A percentile compares a stretch with the other conserved stretches of the same genome.
phyloP scores from a whole-genome alignment of 2,888 invertebrate species.

The Meiosimyza platycephala region DNA sequence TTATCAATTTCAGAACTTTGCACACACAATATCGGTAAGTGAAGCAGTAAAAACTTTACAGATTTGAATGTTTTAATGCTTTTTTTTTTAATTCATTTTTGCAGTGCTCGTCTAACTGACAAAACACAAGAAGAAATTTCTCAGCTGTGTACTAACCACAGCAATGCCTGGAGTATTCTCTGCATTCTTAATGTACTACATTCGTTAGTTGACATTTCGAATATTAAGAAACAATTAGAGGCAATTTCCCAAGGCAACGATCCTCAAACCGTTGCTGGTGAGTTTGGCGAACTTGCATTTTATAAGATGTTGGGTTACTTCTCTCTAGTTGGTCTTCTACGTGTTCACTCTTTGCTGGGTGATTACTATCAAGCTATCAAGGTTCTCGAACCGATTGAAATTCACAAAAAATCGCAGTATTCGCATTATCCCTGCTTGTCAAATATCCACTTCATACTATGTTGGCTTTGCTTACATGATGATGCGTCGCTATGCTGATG shows the following conservation, averaged over 20 bases:
- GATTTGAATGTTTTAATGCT: not conserved
- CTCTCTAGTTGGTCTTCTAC: slow-evolving; percentile 92
- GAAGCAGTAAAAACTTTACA: not conserved
- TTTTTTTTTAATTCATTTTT: not conserved
- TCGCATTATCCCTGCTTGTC: slow-evolving; percentile 97
- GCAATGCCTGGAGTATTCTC: slow-evolving; percentile 97
- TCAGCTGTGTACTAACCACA: slow-evolving; percentile 79
- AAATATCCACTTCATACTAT: slow-evolving; percentile 98
- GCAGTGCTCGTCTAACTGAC: slow-evolving; percentile 76
- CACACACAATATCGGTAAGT: slow-evolving; percentile 76
- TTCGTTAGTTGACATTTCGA: slow-evolving; percentile 96
- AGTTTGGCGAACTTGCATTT: slow-evolving; percentile 94
- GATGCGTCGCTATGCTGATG: slow-evolving; percentile 99
- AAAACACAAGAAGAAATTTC: slow-evolving; percentile 85
- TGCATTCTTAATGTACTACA: slow-evolving; percentile 98
- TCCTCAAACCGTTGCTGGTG: slow-evolving; percentile 93
- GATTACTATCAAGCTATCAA: slow-evolving; percentile 99
- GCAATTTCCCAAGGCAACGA: slow-evolving; percentile 90
- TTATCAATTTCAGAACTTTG: slow-evolving; percentile 95
- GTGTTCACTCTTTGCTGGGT: slow-evolving; percentile 95
- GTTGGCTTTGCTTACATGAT: slow-evolving; percentile 99
- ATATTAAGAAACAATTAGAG: slow-evolving; percentile 96
- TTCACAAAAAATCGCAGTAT: slow-evolving; percentile 95
- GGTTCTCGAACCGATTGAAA: slow-evolving; percentile 93
- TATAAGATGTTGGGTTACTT: slow-evolving; percentile 99